Base-by-base conservation (phyloP, 2,113 vertebrate species). In the Alligator mississippiensis region DNA sequence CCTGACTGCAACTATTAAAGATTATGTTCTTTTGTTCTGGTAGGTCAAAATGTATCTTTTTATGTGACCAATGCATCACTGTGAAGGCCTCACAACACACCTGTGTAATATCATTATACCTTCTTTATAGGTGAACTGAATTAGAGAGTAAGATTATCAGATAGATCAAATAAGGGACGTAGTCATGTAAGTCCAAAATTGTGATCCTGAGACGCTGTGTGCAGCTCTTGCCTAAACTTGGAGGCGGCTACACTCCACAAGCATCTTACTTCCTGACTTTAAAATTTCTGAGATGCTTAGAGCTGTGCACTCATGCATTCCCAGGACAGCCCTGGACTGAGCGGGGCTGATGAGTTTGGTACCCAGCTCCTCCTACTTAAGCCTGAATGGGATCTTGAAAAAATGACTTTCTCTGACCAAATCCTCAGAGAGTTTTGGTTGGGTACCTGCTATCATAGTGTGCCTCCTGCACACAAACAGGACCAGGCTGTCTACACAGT, bases 401-500 rank as follows among this genome's bases (percentile, higher is more conserved):
- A 1, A 17, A 18, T 72, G 68, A 4, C 5, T 3, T 2, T 27
- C 6, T n/a, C 27, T 47, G 60, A 47, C 59, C 87, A 24, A 59
- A n/a, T 34, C n/a, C 74, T 21, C 76, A 25, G 27, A 85, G 87
- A 5, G n/a, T 21, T 85, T 92, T 93, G 21, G 74, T 81, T 24
- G 25, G 60, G 80, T 24, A 87, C 21, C 21, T 77, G 21, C 91
- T 91, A 82, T 74, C 85, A 75, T 68, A 85, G 57, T 57, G 57
- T 57, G 77, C 21, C 75, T 74, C 62, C 82, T 83, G 30, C 27
- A 68, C 1, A 9, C n/a, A n/a, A 47, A 34, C n/a, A 72, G 62
- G 63, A 24, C 62, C 85, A 93, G 78, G 78, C 28, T 94, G 7
- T 47, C 93, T 85, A 62, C 80, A 82, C 77, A 84, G 27, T n/a